These are phyloP conservation scores for Simalia tracyae DNA, from an alignment of 2,797 vertebrate species.

Conservation along the genomic window DNA sequence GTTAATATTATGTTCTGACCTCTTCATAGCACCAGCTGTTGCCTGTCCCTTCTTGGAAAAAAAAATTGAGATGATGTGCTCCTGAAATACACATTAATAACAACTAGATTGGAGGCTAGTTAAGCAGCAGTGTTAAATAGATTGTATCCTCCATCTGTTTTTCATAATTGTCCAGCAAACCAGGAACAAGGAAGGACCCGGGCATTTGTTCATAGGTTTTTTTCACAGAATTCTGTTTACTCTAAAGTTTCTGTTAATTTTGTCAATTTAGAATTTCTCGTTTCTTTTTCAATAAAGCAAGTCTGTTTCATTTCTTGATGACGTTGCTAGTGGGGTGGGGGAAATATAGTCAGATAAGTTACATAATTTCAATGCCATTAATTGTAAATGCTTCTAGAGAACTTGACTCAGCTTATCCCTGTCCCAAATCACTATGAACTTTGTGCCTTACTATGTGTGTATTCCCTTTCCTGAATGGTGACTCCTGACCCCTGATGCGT, in stretches of 20 bases:
- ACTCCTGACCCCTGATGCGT: background rate
- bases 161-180: background rate
- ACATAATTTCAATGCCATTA: background rate
- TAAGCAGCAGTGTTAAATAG: background rate
- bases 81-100: background rate
- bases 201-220: background rate
- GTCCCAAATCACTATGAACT: background rate
- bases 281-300: slow-evolving; percentile 4
- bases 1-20: background rate
- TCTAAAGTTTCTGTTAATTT: background rate
- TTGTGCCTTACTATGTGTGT: background rate
- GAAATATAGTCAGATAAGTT: background rate
- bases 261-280: slow-evolving; percentile 13
- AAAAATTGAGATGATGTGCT: background rate
- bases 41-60: background rate
- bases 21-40: background rate
- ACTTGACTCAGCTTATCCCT: background rate
- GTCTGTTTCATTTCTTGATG: background rate
- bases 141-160: background rate
- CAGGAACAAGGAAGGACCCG: background rate
- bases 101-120: no score
- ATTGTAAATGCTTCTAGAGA: background rate
- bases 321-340: background rate
- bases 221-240: background rate
- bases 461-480: background rate